phyloP scores from a whole-genome alignment of 1,140 invertebrate genomes.

The Drosophila mayri region DNA sequence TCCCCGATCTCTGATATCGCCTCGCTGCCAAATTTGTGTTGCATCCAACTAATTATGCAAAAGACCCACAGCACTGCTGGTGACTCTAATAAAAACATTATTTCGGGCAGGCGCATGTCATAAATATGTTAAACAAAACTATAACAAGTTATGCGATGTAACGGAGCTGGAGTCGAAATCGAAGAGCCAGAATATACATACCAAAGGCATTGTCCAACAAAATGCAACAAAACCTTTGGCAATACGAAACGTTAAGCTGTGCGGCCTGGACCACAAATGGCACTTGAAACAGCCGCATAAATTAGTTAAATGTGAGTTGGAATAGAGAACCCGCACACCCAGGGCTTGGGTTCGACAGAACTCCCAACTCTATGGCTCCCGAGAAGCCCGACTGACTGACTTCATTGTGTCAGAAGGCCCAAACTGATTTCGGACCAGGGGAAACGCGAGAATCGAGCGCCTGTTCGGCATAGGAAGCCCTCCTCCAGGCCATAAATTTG shows the following conservation, averaged over 20 bases:
- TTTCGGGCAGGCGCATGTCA: constrained; percentile 43
- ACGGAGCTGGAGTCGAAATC: constrained; percentile 29
- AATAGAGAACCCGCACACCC: constrained; percentile 60
- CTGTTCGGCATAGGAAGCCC: constrained; percentile 44
- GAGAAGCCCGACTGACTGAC: constrained; percentile 53
- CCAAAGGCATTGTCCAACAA: constrained; percentile 55
- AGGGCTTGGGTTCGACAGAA: constrained; percentile 11
- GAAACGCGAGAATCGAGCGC: constrained; percentile 64
- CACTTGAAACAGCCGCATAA: constrained; percentile 75
- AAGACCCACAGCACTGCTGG: constrained; percentile 59
- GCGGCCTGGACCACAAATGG: constrained; percentile 75
- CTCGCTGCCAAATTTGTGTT: constrained; percentile 47
- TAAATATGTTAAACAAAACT: constrained; percentile 80
- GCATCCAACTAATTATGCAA: constrained; percentile 59
- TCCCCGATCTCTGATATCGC: constrained; percentile 6
- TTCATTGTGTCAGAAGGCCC: constrained; percentile 76
- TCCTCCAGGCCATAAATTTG: constrained; percentile 64
- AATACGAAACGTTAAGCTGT: constrained; percentile 46
- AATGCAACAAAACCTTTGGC: constrained; percentile 77
- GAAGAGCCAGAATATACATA: constrained; percentile 37
- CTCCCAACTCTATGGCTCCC: constrained; percentile 5
- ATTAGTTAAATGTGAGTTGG: constrained; percentile 65
- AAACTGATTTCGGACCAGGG: constrained; percentile 62
- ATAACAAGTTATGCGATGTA: constrained; percentile 59
- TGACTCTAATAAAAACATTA: constrained; percentile 73